phyloP scores from a whole-genome alignment of 2,113 vertebrate genomes.

The Cryptotis parvus region DNA sequence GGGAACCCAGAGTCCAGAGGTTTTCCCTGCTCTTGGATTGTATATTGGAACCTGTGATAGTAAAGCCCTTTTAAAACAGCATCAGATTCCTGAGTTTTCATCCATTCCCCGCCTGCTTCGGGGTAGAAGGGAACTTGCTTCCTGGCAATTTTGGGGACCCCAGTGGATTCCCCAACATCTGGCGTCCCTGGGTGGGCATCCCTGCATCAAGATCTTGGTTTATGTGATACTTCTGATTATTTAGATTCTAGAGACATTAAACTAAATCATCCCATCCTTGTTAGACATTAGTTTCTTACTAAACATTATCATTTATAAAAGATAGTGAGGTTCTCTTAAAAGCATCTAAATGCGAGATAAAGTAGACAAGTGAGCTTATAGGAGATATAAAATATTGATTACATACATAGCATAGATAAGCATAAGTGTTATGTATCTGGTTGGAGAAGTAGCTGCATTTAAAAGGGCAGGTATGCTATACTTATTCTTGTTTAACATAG shows the following conservation, averaged over 20 bases:
- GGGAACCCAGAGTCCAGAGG: too few relatives aligned
- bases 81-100: too few relatives aligned
- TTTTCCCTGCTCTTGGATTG: too few relatives aligned
- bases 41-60: too few relatives aligned
- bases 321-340: not conserved
- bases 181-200: too few relatives aligned
- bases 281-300: slow-evolving; percentile 31
- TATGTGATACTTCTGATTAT: slow-evolving; percentile 3
- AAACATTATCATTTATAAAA: not conserved
- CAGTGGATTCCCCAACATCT: too few relatives aligned
- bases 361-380: not conserved
- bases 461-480: not conserved
- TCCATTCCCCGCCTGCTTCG: too few relatives aligned
- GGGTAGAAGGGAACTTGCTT: too few relatives aligned
- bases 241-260: slow-evolving; percentile 14
- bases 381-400: not conserved
- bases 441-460: not conserved
- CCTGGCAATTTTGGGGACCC: too few relatives aligned
- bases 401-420: not conserved
- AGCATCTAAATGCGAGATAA: not conserved
- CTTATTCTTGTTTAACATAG: not conserved
- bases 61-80: too few relatives aligned
- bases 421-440: not conserved
- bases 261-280: not conserved
- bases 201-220: slow-evolving; percentile 30